Percentiles rank a stretch among this genome's conserved stretches.
Evolutionary conservation across 2,888 invertebrate species (phyloP).

Genomic region (Teleiodes luculella): DNA sequence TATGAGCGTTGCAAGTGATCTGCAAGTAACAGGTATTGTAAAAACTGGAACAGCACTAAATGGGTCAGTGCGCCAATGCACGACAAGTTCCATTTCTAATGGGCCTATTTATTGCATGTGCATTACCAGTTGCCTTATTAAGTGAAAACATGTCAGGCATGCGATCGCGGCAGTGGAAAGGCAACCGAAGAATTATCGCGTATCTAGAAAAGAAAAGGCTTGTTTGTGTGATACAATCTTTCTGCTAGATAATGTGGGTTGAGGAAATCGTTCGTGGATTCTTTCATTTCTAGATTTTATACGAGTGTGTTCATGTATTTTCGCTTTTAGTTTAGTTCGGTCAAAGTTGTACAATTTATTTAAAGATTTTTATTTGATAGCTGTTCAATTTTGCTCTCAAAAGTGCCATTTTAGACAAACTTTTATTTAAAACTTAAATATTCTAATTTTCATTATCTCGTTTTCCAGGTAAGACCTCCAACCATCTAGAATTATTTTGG

Average conservation of each 20-base stretch:
- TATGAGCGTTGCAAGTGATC: too few species aligned
- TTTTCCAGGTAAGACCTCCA: too few species aligned
- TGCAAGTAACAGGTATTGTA: background rate
- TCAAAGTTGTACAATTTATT: too few species aligned
- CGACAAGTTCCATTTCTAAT: slow-evolving; percentile 29
- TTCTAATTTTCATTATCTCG: too few species aligned
- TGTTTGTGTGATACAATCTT: slow-evolving; percentile 14
- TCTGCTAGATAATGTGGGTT: slow-evolving; percentile 8
- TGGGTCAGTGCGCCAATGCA: slow-evolving; percentile 22
- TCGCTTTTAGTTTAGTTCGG: too few species aligned
- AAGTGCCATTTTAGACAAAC: too few species aligned
- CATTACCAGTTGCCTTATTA: slow-evolving; percentile 40
- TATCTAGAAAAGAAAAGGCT: slow-evolving; percentile 21
- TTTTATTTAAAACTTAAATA: too few species aligned
- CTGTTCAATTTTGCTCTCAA: too few species aligned
- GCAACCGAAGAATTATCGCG: slow-evolving; percentile 37
- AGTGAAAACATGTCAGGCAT: slow-evolving; percentile 41
- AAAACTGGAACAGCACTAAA: slow-evolving; percentile 21
- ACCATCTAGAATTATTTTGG: too few species aligned
- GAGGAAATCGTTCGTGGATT: background rate
- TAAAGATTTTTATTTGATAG: too few species aligned
- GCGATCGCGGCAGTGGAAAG: slow-evolving; percentile 37
- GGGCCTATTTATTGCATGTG: slow-evolving; percentile 34
- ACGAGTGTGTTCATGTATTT: too few species aligned
- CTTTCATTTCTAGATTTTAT: background rate